Evolutionary conservation across 2,888 invertebrate genomes (phyloP).

Genomic region (Sinopyrophorus schimmeli): DNA sequence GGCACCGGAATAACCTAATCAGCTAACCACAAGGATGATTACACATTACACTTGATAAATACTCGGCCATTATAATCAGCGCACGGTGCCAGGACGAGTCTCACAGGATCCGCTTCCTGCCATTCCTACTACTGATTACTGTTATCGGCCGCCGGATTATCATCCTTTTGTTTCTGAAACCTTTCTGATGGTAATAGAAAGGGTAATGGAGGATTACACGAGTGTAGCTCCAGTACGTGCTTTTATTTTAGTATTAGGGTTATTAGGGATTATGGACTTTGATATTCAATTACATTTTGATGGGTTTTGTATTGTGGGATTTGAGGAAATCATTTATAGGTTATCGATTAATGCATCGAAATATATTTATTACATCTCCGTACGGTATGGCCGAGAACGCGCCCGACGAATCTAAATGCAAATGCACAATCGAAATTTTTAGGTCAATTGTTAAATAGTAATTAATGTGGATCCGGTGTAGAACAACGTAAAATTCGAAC

Average conservation of each 20-base stretch:
- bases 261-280: constrained; percentile 34
- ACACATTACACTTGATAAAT: constrained; percentile 51
- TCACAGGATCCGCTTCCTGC: constrained; percentile 37
- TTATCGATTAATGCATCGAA: too few species aligned
- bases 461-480: too few species aligned
- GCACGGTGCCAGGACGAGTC: constrained; percentile 35
- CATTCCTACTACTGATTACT: constrained; percentile 39
- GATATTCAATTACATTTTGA: constrained; percentile 31
- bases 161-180: constrained; percentile 49
- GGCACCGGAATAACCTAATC: constrained; percentile 51
- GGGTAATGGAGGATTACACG: constrained; percentile 46
- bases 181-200: constrained; percentile 47
- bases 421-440: too few species aligned
- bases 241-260: constrained; percentile 33
- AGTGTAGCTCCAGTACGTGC: constrained; percentile 33
- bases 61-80: constrained; percentile 44
- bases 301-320: constrained; percentile 22
- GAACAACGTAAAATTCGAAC: too few species aligned
- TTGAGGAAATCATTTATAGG: too few species aligned
- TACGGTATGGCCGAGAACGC: not conserved
- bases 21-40: constrained; percentile 51
- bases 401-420: too few species aligned
- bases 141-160: constrained; percentile 44
- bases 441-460: too few species aligned
- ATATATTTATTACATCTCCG: too few species aligned